phyloP scores from a whole-genome alignment of 2,888 invertebrate species.

The Nipponacmea schrenckii region DNA sequence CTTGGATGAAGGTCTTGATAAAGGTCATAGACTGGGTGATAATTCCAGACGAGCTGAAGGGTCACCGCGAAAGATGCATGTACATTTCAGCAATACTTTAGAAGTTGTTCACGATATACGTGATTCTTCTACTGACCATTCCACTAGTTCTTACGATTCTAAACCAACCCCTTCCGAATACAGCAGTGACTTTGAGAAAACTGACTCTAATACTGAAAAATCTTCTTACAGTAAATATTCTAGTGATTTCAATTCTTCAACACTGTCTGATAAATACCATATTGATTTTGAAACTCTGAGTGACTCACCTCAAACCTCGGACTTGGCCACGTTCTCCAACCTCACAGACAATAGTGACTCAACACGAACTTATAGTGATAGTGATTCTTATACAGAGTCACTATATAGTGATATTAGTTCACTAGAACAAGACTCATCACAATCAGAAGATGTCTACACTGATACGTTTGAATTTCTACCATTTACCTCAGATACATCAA shows the following conservation, averaged over 20 bases:
- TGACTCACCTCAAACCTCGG: neutral
- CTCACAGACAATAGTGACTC: neutral
- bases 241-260: neutral
- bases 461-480: neutral
- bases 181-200: neutral
- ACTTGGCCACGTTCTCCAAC: neutral
- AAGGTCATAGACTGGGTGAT: too few species aligned
- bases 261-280: neutral
- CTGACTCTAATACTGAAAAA: neutral
- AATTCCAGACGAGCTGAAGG: too few species aligned
- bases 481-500: neutral
- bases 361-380: neutral
- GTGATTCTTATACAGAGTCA: neutral
- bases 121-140: neutral
- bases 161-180: neutral
- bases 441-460: neutral
- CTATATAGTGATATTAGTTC: slow-evolving; percentile 3
- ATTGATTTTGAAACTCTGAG: neutral
- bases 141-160: neutral
- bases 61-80: neutral
- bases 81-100: neutral
- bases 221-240: neutral
- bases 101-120: neutral
- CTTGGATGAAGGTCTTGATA: too few species aligned
- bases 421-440: neutral